A percentile compares a stretch with the other conserved stretches of the same genome.
Conservation (phyloP, 2,113 vertebrate genomes). For the Zosterops japonicus region DNA sequence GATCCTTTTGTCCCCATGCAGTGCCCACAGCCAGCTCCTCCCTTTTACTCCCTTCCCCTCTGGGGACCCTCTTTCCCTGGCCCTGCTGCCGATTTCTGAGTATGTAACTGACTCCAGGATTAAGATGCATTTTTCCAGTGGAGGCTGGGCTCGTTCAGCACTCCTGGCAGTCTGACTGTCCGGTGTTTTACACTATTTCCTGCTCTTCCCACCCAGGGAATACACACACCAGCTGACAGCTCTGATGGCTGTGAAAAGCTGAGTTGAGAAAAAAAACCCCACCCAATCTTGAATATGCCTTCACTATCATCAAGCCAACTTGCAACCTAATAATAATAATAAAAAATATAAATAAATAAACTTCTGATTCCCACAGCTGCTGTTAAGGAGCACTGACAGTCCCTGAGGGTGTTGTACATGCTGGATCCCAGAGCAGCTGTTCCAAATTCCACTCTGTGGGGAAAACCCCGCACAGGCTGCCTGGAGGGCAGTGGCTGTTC, state of each 20-base stretch:
- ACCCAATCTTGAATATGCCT: not conserved
- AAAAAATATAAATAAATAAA: not conserved
- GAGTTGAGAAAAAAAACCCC: not conserved
- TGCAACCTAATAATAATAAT: not conserved
- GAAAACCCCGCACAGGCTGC: too few relatives aligned
- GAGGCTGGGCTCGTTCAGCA: not conserved
- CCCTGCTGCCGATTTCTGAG: not conserved
- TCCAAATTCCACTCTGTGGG: not conserved
- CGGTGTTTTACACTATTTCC: not conserved
- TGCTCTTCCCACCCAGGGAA: not conserved
- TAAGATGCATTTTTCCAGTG: not conserved
- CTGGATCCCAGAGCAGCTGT: not conserved
- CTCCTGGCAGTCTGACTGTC: not conserved
- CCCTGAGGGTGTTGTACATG: not conserved
- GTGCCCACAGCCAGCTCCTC: not conserved
- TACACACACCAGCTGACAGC: not conserved
- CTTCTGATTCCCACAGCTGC: not conserved
- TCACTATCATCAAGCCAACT: not conserved
- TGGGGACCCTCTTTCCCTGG: not conserved
- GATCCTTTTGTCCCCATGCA: rapidly evolving
- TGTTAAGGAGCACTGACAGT: not conserved
- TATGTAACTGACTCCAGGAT: rapidly evolving
- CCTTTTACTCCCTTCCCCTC: not conserved
- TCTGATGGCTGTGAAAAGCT: not conserved
- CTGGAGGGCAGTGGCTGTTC: not conserved